Evolutionary conservation across 2,113 vertebrate species (phyloP), one percentile per base, ranked within the genome.

Genomic region (Diadophis punctatus): DNA sequence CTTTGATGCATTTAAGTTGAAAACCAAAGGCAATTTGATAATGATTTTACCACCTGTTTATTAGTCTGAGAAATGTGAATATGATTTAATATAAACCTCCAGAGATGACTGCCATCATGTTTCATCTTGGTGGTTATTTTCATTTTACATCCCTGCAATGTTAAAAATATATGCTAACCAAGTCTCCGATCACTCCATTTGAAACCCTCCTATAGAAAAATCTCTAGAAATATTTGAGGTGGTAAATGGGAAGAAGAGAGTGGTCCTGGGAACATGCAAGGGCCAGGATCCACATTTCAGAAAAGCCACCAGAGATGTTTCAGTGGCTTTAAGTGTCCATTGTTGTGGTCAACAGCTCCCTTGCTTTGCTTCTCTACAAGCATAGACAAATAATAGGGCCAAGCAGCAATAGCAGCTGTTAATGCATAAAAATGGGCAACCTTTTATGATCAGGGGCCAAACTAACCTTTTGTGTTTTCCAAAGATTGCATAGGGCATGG

Each of bases 151-250:
- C n/a, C 30, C 3, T n/a, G 9, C 8, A 52, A 22, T 22, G 0
- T n/a, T 53, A 34, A 10, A 3, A 53, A 34, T 53, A 8, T 2
- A 27, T 30, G n/a, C n/a, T 80, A 80, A 6, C n/a, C 16, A 39
- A n/a, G 30, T 46, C 80, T 94, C 43, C 49, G 18, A n/a, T 2
- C 14, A 94, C 92, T 90, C 86, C 85, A 55, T 80, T 4, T 92
- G 94, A 89, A 85, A 39, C 85, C 92, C 89, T 18, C 10, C 86
- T 34, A 16, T n/a, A 43, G 88, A 51, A 80, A 91, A 49, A 48
- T 14, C 25, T 90, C 63, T 91, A 49, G 87, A 90, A 8, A 27
- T 49, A 20, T 90, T 93, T 92, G 92, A 22, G 12, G 18, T 56
- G 12, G 18, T 30, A 23, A 43, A 30, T 49, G 87, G 93, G 84